Base-by-base conservation (phyloP, 2,888 invertebrate genomes). In the Thereva nobilitata region DNA sequence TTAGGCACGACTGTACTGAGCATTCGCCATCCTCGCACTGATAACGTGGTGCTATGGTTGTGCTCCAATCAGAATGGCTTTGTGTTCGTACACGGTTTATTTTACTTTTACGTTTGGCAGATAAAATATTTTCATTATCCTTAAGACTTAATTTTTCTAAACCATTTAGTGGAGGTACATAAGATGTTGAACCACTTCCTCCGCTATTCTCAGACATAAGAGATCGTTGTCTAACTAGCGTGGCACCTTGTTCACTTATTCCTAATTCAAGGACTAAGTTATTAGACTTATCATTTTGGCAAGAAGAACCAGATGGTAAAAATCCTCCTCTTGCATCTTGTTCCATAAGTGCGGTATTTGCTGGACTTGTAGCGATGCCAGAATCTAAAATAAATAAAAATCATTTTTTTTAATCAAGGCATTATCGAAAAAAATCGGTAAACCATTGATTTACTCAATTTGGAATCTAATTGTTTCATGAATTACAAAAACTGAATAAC, bases 1-100 rank as follows among this genome's bases (percentile, higher is more conserved):
- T 91, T 63, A 98, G 86, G 77, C 96, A 97, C 0, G 95, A 93
- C 74, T 91, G 89, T 59, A 97, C 87, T 34, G 93, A 91, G 78
- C 89, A 91, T 73, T 92, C 92, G 49, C 89, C 89, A 66, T 90
- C 91, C 72, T 88, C 89, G 75, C 87, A 87, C 44, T 87, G 84
- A 76, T 90, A 91, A 12, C 91, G 85, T 0, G 88, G 85, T 1
- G 87, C 85, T 4, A 88, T 82, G 1, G 86, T 86, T 49, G 83
- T 83, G 71, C 78, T 79, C 81, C 82, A 82, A 66, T 81, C 80
- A 3, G 80, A 80, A 65, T 79, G 76, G 70, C 79, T 80, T 68
- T 78, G 78, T 4, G 80, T 80, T 41, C 81, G 76, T 9, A 75
- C 74, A 8, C 80, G 78, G 69, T 76, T 77, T 69, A 67, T 66